Base-by-base conservation (phyloP, 1,140 invertebrate species). In the Polypedilum vanderplanki region DNA sequence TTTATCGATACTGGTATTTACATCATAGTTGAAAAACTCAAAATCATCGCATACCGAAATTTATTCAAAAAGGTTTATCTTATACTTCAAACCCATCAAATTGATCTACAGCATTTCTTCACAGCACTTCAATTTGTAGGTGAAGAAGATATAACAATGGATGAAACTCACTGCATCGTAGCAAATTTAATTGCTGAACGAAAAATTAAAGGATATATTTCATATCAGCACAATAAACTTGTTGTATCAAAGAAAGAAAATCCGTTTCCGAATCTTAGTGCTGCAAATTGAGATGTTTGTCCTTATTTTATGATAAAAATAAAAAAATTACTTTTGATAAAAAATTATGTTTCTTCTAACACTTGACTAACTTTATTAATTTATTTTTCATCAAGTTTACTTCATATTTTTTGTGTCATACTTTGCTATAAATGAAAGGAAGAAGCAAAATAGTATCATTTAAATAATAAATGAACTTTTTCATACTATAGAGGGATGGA, bases 1-100 rank as follows among this genome's bases (percentile, higher is more conserved):
- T 97, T 99, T 77, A 98, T 98, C 75, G 91, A 91, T 78, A 95
- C 91, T 79, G 97, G 97, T 41, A 97, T 99, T 79, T 99, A 97
- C 84, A 86, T 99, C 17, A 95, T 99, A 80, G 89, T 99, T 7
- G 97, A 99, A 80, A 98, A 98, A 82, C 84, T 99, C 0, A 97
- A 97, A 82, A 92, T 95, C 73, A 93, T 97, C 67, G 93, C 96
- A 0, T 98, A 98, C 80, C 88, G 97, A 76, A 99, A 98, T 87
- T 87, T 99, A 24, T 98, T 98, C 80, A 96, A 97, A 79, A 97
- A 96, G 88, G 95, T 98, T 78, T 95, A 93, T 82, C 81, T 93
- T 15, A 89, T 95, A 9, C 84, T 93, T 73, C 93, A 94, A 77
- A 94, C 90, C 1, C 94, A 97, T 87, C 95, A 97, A 81, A 90